Evolutionary conservation across 2,888 invertebrate species (phyloP), one percentile per base, ranked within the genome.

Genomic region (Drosophila pseudotakahashii): DNA sequence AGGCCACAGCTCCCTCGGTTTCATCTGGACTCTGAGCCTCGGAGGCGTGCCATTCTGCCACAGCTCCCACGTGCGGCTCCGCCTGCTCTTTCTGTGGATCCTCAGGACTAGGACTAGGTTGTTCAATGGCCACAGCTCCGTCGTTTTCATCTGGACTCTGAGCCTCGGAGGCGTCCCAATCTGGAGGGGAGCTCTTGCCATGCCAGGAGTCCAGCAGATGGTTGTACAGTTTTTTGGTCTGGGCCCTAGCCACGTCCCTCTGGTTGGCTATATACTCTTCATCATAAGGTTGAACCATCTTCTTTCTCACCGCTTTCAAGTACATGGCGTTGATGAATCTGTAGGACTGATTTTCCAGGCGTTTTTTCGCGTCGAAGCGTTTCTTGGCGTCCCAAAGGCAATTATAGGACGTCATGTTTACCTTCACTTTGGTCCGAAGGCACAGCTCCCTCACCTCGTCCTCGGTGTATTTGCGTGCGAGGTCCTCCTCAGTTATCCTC

Each of bases 361-460:
- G 77, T 0, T 67, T 71, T 19, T 71, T 79, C 10, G 23, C 48
- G 0, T 66, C 55, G 0, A 82, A 23, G 0, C 73, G 58, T n/a
- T 41, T 45, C 7, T 82, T 88, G 3, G 79, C 82, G 0, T 88
- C 88, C 55, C 66, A 75, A 0, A 85, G 51, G 19, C 71, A 70
- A 30, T 82, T 82, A 7, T 47, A 34, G 0, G 61, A 63, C 79
- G 85, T 88, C 1, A 47, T 47, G 0, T 73, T 16, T 0, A 82
- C 82, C 0, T 67, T 60, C 0, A 72, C 26, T 26, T 81, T 79
- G 0, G 82, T 85, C 4, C 79, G 73, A 13, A 72, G 14, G 26
- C 88, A 82, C 0, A 82, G 54, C 19, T 63, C 39, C 19, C 10
- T 50, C 1, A 63, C 30, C 0, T 82, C 88, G 0, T 19, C 7